Evolutionary conservation across 2,113 vertebrate species (phyloP), one percentile per base, ranked within the genome.

Genomic region (Uria aalge): DNA sequence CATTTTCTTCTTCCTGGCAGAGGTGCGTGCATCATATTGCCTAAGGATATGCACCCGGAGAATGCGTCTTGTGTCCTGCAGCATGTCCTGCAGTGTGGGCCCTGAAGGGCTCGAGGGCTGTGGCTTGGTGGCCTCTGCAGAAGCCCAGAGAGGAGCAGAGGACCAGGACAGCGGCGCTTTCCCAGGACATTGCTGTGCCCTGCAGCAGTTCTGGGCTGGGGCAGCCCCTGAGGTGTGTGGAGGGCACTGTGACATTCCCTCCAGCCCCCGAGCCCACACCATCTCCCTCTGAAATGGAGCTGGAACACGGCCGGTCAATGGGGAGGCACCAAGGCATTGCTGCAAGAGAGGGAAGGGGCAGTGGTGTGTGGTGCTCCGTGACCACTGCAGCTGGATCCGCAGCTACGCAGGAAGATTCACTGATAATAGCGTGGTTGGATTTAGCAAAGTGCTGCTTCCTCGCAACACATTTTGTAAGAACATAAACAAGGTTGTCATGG

Each of bases 401-500:
- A 19, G 29, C 10, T 29, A 1, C 1, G 21, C 34, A 41, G 12
- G 9, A 7, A 15, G 30, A 3, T 32, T 57, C 59, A 6, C 50
- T 40, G 23, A 9, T 19, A 56, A 19, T 1, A 18, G 50, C 2
- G 23, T 3, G 0, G 43, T 26, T 18, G 20, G 29, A 8, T 30
- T 17, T 29, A 45, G 15, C 32, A 29, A 50, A 34, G 56, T 18
- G 47, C 40, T 62, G 62, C 50, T 68, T 81, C 29, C 15, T 47
- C 32, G 4, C 13, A 9, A 40, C 53, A 30, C 13, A 5, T 19
- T 68, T 53, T 40, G 10, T n/a, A 19, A 63, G n/a, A 32, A 32
- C 0, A 0, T 32, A 29, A 40, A 13, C n/a, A 43, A 32, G 15
- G 15, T 38, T 4, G 1, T 24, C 22, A 24, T 0, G 9, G 62